Conservation (phyloP, 2,797 vertebrate genomes). For the Hippoglossus hippoglossus region DNA sequence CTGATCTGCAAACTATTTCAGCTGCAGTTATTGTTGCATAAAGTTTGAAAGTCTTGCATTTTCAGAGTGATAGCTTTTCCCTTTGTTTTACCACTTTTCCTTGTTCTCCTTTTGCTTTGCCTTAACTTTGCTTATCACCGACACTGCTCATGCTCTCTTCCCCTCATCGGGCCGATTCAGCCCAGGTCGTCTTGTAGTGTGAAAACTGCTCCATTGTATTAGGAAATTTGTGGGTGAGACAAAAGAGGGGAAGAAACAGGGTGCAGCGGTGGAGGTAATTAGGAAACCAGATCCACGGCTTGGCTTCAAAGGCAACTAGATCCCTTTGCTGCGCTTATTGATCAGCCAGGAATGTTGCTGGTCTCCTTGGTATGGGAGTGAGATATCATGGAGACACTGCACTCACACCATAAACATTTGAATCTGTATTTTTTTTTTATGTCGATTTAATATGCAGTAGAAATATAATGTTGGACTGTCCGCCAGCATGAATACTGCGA, state of each 20-base stretch:
- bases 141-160: conserved; percentile 45
- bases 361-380: conserved; percentile 53
- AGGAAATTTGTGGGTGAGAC: conserved; percentile 76
- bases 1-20: conserved; percentile 23
- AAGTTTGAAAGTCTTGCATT: conserved; percentile 17
- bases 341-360: conserved; percentile 77
- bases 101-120: conserved; percentile 66
- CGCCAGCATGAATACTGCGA: neutral
- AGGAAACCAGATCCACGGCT: conserved; percentile 83
- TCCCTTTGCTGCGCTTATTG: conserved; percentile 82
- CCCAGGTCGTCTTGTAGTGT: conserved; percentile 68
- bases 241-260: conserved; percentile 65
- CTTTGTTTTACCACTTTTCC: conserved; percentile 61
- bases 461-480: too few species aligned
- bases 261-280: conserved; percentile 76
- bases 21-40: conserved; percentile 12
- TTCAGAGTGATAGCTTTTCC: conserved; percentile 35
- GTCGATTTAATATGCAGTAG: too few species aligned
- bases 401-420: conserved; percentile 20
- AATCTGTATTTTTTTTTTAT: conserved; percentile 18
- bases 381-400: conserved; percentile 33
- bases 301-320: conserved; percentile 79
- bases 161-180: conserved; percentile 58
- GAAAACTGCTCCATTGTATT: conserved; percentile 81
- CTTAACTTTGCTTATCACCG: conserved; percentile 21